phyloP scores from a whole-genome alignment of 1,140 invertebrate genomes.

The roundworm (Caenorhabditis elegans) region DNA sequence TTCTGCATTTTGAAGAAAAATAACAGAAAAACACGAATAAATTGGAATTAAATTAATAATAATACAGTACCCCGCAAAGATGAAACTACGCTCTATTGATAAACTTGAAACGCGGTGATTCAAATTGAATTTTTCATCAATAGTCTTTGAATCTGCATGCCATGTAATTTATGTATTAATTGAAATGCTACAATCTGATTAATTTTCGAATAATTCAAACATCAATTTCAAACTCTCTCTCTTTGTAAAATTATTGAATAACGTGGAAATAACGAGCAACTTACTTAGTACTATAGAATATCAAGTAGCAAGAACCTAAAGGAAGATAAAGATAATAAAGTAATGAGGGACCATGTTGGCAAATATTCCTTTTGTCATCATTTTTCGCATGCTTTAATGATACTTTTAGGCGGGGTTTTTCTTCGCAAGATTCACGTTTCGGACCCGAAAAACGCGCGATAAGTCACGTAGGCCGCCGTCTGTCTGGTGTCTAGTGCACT shows the following conservation, averaged over 20 bases:
- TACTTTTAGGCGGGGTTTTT: neutral
- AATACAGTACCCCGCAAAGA: no score
- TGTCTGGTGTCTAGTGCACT: constrained; percentile 14
- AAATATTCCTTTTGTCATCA: neutral
- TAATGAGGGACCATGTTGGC: neutral
- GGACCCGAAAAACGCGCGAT: neutral
- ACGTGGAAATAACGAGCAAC: no score
- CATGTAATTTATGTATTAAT: no score
- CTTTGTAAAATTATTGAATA: no score
- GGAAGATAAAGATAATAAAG: neutral
- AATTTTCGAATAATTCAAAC: no score
- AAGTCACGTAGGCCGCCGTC: constrained; percentile 10
- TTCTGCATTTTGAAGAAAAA: neutral
- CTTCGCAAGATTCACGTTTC: neutral
- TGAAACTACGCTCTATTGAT: neutral
- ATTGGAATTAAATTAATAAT: neutral
- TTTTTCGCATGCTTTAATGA: neutral
- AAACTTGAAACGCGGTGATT: neutral
- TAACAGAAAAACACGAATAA: neutral
- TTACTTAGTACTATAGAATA: no score
- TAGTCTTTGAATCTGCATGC: no score
- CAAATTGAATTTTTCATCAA: no score
- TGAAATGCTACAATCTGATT: no score
- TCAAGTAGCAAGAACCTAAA: no score
- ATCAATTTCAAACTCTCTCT: no score